phyloP scores from a whole-genome alignment of 1,140 invertebrate species.

The Hylyphantes graminicola region DNA sequence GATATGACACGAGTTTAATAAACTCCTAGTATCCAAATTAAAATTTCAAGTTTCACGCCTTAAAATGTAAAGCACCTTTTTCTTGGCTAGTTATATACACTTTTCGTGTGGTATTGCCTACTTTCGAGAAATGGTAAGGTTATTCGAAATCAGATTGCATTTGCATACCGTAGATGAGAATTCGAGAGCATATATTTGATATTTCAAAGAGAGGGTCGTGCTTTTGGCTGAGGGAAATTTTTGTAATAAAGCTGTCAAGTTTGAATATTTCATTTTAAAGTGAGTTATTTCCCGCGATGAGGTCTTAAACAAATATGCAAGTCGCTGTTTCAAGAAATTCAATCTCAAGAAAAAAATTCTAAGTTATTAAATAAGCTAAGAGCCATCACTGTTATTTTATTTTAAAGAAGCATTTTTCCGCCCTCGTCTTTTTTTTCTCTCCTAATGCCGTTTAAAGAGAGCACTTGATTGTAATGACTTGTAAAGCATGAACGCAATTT shows the following conservation, averaged over 20 bases:
- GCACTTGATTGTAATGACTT: slow-evolving; percentile 56
- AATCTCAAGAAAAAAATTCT: slow-evolving; percentile 13
- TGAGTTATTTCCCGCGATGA: slow-evolving; percentile 43
- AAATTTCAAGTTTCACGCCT: slow-evolving; percentile 2
- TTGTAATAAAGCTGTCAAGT: slow-evolving; percentile 59
- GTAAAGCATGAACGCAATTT: slow-evolving; percentile 58
- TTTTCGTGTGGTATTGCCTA: slow-evolving; percentile 5
- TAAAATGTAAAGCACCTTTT: slow-evolving; percentile 29
- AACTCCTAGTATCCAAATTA: slow-evolving; percentile 32
- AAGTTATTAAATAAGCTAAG: slow-evolving; percentile 33
- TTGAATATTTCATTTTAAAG: slow-evolving; percentile 61
- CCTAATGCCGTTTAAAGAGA: background rate
- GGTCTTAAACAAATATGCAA: slow-evolving; percentile 1
- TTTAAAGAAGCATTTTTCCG: background rate
- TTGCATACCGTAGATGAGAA: slow-evolving; percentile 47
- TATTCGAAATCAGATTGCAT: slow-evolving; percentile 44
- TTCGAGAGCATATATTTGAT: slow-evolving; percentile 16
- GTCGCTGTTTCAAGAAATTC: slow-evolving; percentile 1
- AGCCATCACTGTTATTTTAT: slow-evolving; percentile 17
- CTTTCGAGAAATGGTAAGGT: slow-evolving; percentile 3
- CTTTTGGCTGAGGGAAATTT: background rate
- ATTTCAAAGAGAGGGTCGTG: slow-evolving; percentile 22
- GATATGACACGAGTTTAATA: slow-evolving; percentile 26
- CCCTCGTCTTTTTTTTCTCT: background rate
- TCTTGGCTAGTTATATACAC: slow-evolving; percentile 12